Evolutionary conservation across 2,797 vertebrate genomes (phyloP), one percentile per base, ranked within the genome.

Genomic region (Rhinoraja longicauda): DNA sequence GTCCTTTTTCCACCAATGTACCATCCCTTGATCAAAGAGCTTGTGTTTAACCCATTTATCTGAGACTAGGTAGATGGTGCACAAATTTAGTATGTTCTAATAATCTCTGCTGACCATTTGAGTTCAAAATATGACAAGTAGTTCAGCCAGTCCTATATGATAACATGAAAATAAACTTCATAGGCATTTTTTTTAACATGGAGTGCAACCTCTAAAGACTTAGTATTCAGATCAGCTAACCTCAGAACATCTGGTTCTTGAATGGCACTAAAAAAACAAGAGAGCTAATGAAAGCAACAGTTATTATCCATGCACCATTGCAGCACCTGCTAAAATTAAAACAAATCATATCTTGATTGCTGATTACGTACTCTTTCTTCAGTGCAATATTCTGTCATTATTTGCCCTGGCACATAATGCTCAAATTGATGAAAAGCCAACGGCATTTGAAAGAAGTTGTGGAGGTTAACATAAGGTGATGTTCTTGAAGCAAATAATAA

Each of bases 231-330:
- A 97, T 97, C 97, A 97, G 97, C 97, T 97, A 97, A 97, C 97
- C 97, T 97, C 97, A 94, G 96, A 98, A 98, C 97, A 98, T 97
- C 98, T 98, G 98, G 97, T 97, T 97, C 97, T 97, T 97, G 97
- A 97, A 97, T 96, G 97, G 97, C 97, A 96, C 97, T 96, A 96
- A 97, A 97, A 93, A 93, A 97, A 97, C 96, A 96, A 97, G 97
- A 97, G 97, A 97, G 96, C 96, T 97, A 98, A 98, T 97, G 96
- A 97, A 97, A 97, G 96, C 96, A 95, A 96, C 96, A 96, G 96
- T 97, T 97, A 97, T 97, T 97, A 97, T 97, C 96, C 97, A 96
- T 97, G 96, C 96, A 97, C 97, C 97, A 97, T 96, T 96, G 96
- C 96, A 97, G 97, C 97, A 97, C 97, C 97, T 97, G 97, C 97